Evolutionary conservation across 2,888 invertebrate genomes (phyloP), one percentile per base, ranked within the genome.

Genomic region (Hofmannophila pseudospretella): DNA sequence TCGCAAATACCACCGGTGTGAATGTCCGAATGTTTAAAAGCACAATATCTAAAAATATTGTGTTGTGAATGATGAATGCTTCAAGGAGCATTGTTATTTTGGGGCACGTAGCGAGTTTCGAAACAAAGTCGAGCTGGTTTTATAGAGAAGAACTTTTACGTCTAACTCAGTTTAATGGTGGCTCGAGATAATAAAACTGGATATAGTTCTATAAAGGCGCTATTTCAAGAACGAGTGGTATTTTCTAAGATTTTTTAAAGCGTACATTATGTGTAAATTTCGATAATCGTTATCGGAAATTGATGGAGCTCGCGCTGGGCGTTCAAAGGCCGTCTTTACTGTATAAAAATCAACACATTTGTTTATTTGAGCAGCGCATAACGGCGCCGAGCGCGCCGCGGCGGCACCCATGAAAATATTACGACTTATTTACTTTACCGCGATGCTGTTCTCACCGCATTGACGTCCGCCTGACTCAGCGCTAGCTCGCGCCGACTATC

Each of bases 391-490:
- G 68, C 74, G 68, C 72, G 72, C 68, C 70, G 55, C 69, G 64
- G 55, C 69, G 64, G 72, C 76, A 76, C 77, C 71, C 71, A 77
- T 77, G 74, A 74, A 80, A 81, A 74, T 79, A 80, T 82, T 80
- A 82, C 80, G 78, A 79, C 68, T 77, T 80, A 81, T 81, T 81
- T 80, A 80, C 77, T 78, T 75, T 74, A 78, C 65, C 64, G 62
- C 71, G 58, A 68, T 68, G 67, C 68, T 66, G 69, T 59, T 74
- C 70, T 68, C 65, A 69, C 69, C 66, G 58, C 70, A 72, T 56
- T 75, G 77, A 73, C 74, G 77, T 58, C 49, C 44, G 51, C 25
- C 49, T 74, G 74, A 78, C 52, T 77, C 57, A 62, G 56, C 53
- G 46, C 51, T 55, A 62, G 56, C 53, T 47, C 51, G 58, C 58